These are phyloP conservation scores for Ptychobarbus kaznakovi DNA, from an alignment of 2,797 vertebrate species.

Conservation along the genomic window DNA sequence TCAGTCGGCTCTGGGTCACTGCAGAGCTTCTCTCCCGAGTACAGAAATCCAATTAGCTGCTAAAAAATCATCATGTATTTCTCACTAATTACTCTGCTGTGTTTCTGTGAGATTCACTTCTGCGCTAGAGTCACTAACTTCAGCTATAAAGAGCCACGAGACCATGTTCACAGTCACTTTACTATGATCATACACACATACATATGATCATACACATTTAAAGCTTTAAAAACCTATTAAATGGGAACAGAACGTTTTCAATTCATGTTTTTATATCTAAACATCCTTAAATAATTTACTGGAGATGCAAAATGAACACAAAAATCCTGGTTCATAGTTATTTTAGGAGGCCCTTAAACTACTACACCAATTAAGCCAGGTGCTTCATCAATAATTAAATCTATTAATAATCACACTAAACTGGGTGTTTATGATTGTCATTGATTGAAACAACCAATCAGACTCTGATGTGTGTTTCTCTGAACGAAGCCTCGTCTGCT, in stretches of 20 bases:
- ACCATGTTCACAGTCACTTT: not conserved
- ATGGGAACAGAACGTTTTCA: too few species aligned
- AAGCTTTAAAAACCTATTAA: too few species aligned
- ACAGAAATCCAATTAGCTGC: slow-evolving; percentile 45
- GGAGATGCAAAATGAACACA: not conserved
- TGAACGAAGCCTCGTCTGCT: not conserved
- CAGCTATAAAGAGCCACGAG: not conserved
- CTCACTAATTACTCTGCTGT: slow-evolving; percentile 42
- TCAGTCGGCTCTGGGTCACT: slow-evolving; percentile 43
- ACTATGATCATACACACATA: not conserved
- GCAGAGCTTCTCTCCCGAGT: slow-evolving; percentile 20
- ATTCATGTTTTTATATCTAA: not conserved
- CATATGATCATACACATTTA: too few species aligned
- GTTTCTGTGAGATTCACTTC: not conserved
- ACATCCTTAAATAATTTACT: not conserved
- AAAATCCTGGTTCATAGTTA: too few species aligned
- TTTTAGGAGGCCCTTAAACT: not conserved
- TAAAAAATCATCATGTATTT: slow-evolving; percentile 14
- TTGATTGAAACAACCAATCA: not conserved
- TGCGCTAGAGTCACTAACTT: not conserved
- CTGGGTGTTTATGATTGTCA: not conserved
- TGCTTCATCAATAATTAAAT: not conserved
- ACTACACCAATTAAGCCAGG: too few species aligned
- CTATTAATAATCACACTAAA: not conserved
- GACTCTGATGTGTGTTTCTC: not conserved